Evolutionary conservation across 1,140 invertebrate species (phyloP), one percentile per base, ranked within the genome.

Genomic region (Drosophila persimilis): DNA sequence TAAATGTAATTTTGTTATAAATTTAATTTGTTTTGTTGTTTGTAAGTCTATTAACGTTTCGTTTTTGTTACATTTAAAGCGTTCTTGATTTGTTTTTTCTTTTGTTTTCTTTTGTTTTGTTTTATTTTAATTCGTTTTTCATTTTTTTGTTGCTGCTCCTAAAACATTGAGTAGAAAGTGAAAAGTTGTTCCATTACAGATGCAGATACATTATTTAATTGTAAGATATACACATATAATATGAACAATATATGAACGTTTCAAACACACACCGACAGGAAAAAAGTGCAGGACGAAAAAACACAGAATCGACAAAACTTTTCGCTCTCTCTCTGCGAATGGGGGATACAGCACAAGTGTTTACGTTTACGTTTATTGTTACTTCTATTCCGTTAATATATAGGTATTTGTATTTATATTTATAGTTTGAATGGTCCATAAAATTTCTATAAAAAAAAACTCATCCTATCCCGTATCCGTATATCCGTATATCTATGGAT

Each of bases 31-130:
- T 47, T 53, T 69, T 65, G 60, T 70, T 61, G 58, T 58, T 62
- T 66, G 47, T 83, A 83, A 88, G 83, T 88, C 83, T 88, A 88
- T 88, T 79, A 88, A 88, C 83, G 79, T 88, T 88, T 89, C 84
- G 83, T 83, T 88, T 88, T 88, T 83, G 83, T 90, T 86, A 86
- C 78, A 86, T 90, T 86, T 90, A 90, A 90, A 90, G 81, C 81
- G 81, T 83, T 83, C 70, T 83, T 80, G 65, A 74, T 90, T 72
- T 85, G 86, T 72, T 53, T 67, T 63, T 66, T 20, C 47, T 67
- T 46, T 66, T 15, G 55, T 59, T 72, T 66, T 48, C 46, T 45
- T 52, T 72, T 56, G 39, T 67, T 66, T 72, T 66, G 13, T 26
- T 50, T 48, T 26, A 22, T 44, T 54, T 24, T 26, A n/a, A 31